A percentile compares a stretch with the other conserved stretches of the same genome.
These are phyloP conservation scores for Minunthozetes semirufus DNA, from an alignment of 2,888 invertebrate species.

Conservation along the genomic window DNA sequence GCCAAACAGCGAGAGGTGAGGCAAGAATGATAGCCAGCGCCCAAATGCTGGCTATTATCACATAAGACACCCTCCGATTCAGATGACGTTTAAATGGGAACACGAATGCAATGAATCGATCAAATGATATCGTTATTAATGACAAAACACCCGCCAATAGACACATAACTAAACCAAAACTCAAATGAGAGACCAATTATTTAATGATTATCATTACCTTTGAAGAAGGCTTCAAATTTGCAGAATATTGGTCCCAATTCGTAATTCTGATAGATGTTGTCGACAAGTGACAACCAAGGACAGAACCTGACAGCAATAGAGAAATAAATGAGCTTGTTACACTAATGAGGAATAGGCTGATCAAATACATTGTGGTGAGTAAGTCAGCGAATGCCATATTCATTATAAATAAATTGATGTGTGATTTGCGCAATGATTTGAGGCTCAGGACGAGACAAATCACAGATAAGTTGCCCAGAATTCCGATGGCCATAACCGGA, in stretches of 20 bases:
- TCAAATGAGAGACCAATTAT: too few relatives aligned
- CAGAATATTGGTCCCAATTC: conserved; percentile 66
- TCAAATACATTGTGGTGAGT: conserved; percentile 54
- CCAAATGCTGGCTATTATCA: conserved; percentile 63
- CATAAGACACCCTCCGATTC: conserved; percentile 59
- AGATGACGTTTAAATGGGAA: conserved; percentile 64
- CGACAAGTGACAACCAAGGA: conserved; percentile 67
- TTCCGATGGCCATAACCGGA: conserved; percentile 51
- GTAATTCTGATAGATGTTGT: conserved; percentile 71
- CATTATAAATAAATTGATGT: conserved; percentile 65
- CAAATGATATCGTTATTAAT: conserved; percentile 70
- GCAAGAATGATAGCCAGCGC: conserved; percentile 58
- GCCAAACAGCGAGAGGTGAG: conserved; percentile 48
- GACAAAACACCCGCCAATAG: conserved; percentile 69
- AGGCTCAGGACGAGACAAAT: conserved; percentile 59
- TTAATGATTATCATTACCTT: too few relatives aligned
- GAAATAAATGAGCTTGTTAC: neutral
- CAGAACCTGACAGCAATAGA: conserved; percentile 52
- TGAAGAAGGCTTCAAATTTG: conserved; percentile 66
- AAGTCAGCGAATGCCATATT: conserved; percentile 69
- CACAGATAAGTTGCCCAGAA: conserved; percentile 61
- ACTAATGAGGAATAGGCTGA: neutral
- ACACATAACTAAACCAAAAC: conserved; percentile 59
- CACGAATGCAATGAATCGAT: conserved; percentile 71
- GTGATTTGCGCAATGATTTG: conserved; percentile 58